phyloP scores from a whole-genome alignment of 2,113 vertebrate genomes.

The Paramisgurnus dabryanus region DNA sequence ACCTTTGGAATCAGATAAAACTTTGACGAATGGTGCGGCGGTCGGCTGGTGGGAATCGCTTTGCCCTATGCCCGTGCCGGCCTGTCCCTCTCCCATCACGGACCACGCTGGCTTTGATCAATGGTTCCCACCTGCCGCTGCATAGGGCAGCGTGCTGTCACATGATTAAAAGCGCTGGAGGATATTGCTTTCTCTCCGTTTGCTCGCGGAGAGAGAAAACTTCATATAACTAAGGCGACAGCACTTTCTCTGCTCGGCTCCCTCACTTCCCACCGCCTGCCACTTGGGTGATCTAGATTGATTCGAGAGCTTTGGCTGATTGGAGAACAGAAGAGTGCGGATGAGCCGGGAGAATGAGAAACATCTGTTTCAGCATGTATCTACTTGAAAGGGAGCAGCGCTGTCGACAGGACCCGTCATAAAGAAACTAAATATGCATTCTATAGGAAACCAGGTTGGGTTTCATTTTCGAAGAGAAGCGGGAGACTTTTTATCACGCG shows the following conservation, averaged over 20 bases:
- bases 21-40: conserved; percentile 89
- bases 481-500: not conserved
- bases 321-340: conserved; percentile 50
- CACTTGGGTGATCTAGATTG: conserved; percentile 65
- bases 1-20: conserved; percentile 96
- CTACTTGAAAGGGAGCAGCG: conserved; percentile 23
- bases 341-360: conserved; percentile 49
- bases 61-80: conserved; percentile 69
- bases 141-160: conserved; percentile 73
- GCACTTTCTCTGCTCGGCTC: conserved; percentile 49
- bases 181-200: conserved; percentile 78
- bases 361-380: conserved; percentile 40
- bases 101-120: conserved; percentile 85
- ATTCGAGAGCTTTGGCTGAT: conserved; percentile 56
- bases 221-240: conserved; percentile 72
- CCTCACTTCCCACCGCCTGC: conserved; percentile 48
- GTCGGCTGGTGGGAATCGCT: conserved; percentile 70
- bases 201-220: conserved; percentile 65
- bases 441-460: conserved; percentile 8
- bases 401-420: conserved; percentile 17
- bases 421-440: conserved; percentile 40
- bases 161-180: conserved; percentile 77
- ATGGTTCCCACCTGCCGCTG: conserved; percentile 69
- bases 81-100: conserved; percentile 80
- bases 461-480: conserved; percentile 30